Evolutionary conservation across 2,888 invertebrate genomes (phyloP).

Genomic region (Lepidocyrtinus sp.): DNA sequence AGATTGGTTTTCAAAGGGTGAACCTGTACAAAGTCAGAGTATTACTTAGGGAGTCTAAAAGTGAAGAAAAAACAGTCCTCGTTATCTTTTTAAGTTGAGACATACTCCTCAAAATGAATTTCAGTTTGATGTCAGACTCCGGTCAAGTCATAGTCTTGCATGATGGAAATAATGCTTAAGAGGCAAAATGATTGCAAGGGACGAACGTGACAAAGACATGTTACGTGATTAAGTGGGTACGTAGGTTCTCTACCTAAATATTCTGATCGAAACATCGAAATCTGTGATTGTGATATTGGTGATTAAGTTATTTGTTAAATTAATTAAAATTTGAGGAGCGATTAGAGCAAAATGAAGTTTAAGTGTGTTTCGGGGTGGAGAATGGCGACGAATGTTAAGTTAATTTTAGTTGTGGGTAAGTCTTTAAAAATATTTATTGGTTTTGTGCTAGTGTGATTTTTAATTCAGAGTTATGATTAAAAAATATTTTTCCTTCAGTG

Average conservation of each 20-base stretch:
- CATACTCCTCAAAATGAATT: constrained; percentile 24
- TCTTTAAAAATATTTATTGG: background rate
- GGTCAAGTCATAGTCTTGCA: constrained; percentile 16
- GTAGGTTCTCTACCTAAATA: too few relatives aligned
- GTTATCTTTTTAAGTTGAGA: constrained; percentile 48
- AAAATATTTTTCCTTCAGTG: too few relatives aligned
- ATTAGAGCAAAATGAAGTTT: constrained; percentile 2
- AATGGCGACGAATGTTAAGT: background rate
- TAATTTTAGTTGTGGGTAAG: background rate
- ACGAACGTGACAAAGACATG: background rate
- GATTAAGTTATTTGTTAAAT: background rate
- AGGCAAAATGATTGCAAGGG: background rate
- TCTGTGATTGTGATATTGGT: background rate
- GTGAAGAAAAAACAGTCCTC: background rate
- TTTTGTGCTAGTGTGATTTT: background rate
- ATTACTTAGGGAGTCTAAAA: background rate
- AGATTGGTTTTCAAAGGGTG: too few relatives aligned
- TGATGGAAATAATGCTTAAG: background rate
- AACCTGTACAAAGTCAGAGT: too few relatives aligned
- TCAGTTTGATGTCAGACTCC: constrained; percentile 30
- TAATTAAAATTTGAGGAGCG: background rate
- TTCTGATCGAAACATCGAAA: too few relatives aligned
- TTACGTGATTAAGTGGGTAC: background rate
- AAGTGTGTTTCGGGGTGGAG: constrained; percentile 18
- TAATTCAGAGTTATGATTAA: too few relatives aligned